Conservation (phyloP, 2,888 invertebrate genomes). For the Gerris lacustris region DNA sequence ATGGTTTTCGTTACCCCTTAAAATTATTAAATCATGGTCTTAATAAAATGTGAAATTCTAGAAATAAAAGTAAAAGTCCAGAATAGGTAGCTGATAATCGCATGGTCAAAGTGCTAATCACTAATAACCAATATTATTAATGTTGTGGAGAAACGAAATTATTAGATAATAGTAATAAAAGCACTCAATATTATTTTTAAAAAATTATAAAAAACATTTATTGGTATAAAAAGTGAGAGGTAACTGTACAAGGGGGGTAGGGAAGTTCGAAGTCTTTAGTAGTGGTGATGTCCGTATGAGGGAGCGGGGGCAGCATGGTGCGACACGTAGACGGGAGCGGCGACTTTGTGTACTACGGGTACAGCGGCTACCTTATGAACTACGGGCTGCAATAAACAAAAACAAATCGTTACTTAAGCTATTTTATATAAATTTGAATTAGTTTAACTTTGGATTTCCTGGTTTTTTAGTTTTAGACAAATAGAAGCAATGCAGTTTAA, state of each 20-base stretch:
- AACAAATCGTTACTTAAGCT: background rate
- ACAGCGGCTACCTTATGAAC: slow-evolving; percentile 9
- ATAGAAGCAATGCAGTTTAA: no score
- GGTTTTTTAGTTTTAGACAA: no score
- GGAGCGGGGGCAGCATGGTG: slow-evolving; percentile 11
- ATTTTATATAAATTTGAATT: no score
- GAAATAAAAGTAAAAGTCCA: no score
- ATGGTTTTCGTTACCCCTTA: no score
- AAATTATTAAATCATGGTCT: no score
- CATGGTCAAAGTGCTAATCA: no score
- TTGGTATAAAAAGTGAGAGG: background rate
- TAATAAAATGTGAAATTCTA: no score
- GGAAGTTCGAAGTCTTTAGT: background rate
- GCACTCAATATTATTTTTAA: background rate
- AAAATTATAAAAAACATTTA: slow-evolving; percentile 1
- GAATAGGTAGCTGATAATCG: no score
- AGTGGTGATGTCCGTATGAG: slow-evolving; percentile 4
- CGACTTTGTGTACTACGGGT: slow-evolving; percentile 13
- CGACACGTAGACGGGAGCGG: slow-evolving; percentile 12
- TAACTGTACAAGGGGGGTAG: background rate
- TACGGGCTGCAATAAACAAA: background rate
- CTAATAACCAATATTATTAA: no score
- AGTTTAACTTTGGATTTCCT: no score
- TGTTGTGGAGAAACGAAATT: no score
- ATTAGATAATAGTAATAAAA: background rate